phyloP scores from a whole-genome alignment of 2,888 invertebrate species.

The Drosophila recens region DNA sequence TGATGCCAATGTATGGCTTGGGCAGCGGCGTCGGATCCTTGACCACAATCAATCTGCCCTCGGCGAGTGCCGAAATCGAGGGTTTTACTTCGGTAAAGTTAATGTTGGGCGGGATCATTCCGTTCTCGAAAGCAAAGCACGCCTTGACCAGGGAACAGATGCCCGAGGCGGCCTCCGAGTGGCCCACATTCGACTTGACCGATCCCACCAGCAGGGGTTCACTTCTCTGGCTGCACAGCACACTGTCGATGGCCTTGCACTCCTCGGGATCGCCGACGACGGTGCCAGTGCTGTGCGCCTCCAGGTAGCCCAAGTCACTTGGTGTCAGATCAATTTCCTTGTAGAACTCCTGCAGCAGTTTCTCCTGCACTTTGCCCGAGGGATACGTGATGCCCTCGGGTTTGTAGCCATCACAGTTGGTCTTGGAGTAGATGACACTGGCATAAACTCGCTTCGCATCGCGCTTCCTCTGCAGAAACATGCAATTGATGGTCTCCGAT shows the following conservation, averaged over 20 bases:
- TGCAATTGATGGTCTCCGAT: conserved; percentile 91
- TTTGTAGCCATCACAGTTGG: conserved; percentile 92
- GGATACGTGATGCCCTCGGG: conserved; percentile 90
- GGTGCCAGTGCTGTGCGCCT: conserved; percentile 95
- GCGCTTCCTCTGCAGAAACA: conserved; percentile 90
- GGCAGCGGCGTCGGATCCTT: conserved; percentile 89
- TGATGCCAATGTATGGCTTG: conserved; percentile 92
- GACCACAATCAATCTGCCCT: conserved; percentile 90
- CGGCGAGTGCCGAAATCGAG: conserved; percentile 87
- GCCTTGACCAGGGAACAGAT: conserved; percentile 93
- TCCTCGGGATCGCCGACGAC: conserved; percentile 97
- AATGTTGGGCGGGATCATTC: conserved; percentile 93
- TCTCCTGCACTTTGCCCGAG: conserved; percentile 88
- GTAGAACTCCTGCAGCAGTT: conserved; percentile 88
- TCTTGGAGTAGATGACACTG: conserved; percentile 91
- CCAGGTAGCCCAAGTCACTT: conserved; percentile 90
- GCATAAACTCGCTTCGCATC: conserved; percentile 90
- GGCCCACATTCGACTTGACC: conserved; percentile 97
- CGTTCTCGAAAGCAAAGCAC: conserved; percentile 92
- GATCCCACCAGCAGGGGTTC: conserved; percentile 94
- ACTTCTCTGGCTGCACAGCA: conserved; percentile 91
- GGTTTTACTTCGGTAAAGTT: conserved; percentile 89
- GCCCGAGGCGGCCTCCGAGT: conserved; percentile 94
- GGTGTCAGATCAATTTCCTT: conserved; percentile 90
- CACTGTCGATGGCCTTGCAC: conserved; percentile 91